Conservation (phyloP, 92 coral and sea anemone species). For the Phenganax subtilis region DNA sequence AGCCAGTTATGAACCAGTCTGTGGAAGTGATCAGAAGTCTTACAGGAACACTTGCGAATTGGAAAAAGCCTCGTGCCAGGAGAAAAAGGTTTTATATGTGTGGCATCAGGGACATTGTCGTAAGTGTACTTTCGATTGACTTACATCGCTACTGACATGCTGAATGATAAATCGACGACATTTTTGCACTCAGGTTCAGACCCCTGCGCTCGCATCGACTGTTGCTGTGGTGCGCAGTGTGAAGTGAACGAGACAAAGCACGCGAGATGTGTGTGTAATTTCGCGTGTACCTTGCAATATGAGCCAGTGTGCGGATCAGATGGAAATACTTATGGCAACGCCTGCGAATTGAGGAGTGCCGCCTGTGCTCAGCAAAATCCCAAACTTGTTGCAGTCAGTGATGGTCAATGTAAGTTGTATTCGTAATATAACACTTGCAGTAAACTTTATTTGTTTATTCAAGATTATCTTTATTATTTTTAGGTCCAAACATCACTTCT, state of each 20-base stretch:
- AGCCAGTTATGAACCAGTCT: conserved; percentile 21
- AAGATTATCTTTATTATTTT: not conserved
- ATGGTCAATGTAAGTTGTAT: conserved; percentile 26
- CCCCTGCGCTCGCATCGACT: conserved; percentile 10
- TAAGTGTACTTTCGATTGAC: conserved; percentile 11
- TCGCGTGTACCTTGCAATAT: conserved; percentile 17
- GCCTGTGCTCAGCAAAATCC: conserved; percentile 56
- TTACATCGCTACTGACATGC: not conserved
- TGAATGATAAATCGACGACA: not conserved
- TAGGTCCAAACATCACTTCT: not conserved
- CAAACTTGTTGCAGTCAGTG: conserved; percentile 36
- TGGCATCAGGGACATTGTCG: conserved; percentile 25
- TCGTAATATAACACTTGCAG: not conserved
- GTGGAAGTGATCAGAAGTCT: conserved; percentile 20
- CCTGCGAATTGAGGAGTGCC: conserved; percentile 55
- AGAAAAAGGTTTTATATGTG: not conserved
- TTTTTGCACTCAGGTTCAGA: not conserved
- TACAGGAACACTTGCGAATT: conserved; percentile 20
- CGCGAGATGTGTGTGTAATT: not conserved
- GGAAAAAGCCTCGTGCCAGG: conserved; percentile 13
- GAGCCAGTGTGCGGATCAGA: conserved; percentile 86
- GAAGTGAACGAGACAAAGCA: conserved; percentile 14
- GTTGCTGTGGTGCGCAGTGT: conserved; percentile 34
- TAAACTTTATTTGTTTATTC: not conserved
- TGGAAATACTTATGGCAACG: conserved; percentile 62